phyloP scores from a whole-genome alignment of 2,797 vertebrate species.

The Ctenopoma kingsleyae region DNA sequence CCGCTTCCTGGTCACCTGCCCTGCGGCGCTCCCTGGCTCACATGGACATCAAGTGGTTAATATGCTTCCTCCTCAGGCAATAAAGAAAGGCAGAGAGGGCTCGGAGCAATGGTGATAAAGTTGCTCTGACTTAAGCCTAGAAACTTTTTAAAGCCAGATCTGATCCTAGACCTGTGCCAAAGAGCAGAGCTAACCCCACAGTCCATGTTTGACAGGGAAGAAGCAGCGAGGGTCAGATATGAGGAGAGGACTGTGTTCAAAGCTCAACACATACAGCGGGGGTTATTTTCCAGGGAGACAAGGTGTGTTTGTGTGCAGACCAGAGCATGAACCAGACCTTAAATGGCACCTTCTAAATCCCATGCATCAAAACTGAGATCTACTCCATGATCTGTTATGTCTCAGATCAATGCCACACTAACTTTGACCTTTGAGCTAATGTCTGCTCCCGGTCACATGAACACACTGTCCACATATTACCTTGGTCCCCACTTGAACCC shows the following conservation, averaged over 20 bases:
- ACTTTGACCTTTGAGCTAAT: slow-evolving; percentile 40
- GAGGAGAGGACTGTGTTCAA: slow-evolving; percentile 76
- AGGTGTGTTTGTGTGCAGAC: slow-evolving; percentile 43
- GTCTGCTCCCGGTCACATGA: slow-evolving; percentile 31
- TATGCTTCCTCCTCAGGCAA: slow-evolving; percentile 48
- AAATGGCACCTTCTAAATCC: slow-evolving; percentile 47
- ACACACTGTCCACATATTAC: slow-evolving; percentile 41
- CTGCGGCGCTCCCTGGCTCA: slow-evolving; percentile 45
- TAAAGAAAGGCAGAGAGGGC: slow-evolving; percentile 54
- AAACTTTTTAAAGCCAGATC: slow-evolving; percentile 50
- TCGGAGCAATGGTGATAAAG: slow-evolving; percentile 53
- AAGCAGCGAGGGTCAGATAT: slow-evolving; percentile 59
- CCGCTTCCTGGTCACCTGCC: slow-evolving; percentile 60
- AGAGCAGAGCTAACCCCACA: slow-evolving; percentile 59
- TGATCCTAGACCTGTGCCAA: slow-evolving; percentile 56
- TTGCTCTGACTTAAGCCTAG: slow-evolving; percentile 45
- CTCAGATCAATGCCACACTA: slow-evolving; percentile 44
- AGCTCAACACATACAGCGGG: slow-evolving; percentile 74
- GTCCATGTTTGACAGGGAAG: slow-evolving; percentile 61
- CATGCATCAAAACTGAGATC: slow-evolving; percentile 40
- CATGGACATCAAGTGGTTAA: slow-evolving; percentile 52
- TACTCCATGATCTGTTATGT: slow-evolving; percentile 27
- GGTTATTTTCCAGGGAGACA: slow-evolving; percentile 58
- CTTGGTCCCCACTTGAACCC: slow-evolving; percentile 68
- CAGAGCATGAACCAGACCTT: slow-evolving; percentile 59